Evolutionary conservation across 2,888 invertebrate genomes (phyloP).

Genomic region (Argynnis bischoffii): DNA sequence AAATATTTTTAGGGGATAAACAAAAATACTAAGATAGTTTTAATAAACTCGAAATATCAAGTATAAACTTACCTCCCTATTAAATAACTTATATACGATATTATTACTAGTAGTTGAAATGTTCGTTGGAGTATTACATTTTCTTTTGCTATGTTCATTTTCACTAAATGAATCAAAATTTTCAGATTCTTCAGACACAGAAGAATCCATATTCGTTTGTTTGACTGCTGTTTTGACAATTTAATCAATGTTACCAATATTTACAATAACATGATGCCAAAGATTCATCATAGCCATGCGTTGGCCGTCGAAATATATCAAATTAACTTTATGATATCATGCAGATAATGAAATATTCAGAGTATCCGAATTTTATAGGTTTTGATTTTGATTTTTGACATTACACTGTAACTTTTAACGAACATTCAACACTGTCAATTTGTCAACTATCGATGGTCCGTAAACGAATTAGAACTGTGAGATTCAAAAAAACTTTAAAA

Average conservation of each 20-base stretch:
- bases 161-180: conserved; percentile 56
- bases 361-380: conserved; percentile 24
- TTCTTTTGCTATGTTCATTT: conserved; percentile 58
- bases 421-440: not conserved
- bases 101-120: conserved; percentile 60
- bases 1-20: conserved; percentile 22
- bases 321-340: not conserved
- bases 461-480: conserved; percentile 16
- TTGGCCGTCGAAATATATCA: conserved; percentile 9
- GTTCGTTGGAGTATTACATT: conserved; percentile 54
- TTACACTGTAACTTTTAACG: conserved; percentile 8
- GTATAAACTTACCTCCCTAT: conserved; percentile 81
- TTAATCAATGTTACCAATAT: conserved; percentile 51
- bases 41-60: conserved; percentile 38
- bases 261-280: conserved; percentile 25
- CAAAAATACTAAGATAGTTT: conserved; percentile 37
- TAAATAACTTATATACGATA: conserved; percentile 80
- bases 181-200: conserved; percentile 59
- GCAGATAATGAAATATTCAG: not conserved
- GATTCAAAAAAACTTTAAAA: not conserved
- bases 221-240: conserved; percentile 66
- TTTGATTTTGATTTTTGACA: conserved; percentile 16
- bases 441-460: conserved; percentile 23
- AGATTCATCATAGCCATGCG: conserved; percentile 12
- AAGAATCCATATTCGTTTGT: conserved; percentile 80